Base-by-base conservation (phyloP, 2,888 invertebrate species). In the Amitus sp. region DNA sequence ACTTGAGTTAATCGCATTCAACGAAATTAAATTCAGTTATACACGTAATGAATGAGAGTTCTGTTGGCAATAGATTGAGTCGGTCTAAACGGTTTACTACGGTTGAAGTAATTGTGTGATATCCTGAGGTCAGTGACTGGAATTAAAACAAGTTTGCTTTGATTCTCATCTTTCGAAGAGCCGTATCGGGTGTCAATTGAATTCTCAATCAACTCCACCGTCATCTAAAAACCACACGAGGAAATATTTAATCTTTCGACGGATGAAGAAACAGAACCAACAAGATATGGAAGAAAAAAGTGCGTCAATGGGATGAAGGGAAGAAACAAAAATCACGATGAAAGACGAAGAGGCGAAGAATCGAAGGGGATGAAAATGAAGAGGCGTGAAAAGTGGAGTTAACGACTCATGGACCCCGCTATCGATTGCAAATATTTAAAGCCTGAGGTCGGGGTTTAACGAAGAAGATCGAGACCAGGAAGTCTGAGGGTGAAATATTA, bases 351-450 rank as follows among this genome's bases (percentile, higher is more conserved):
- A 45, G 46, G 23, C 20, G 33, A 47, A 20, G 45, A 52, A 34
- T 45, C 42, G 30, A 42, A 56, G 49, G 45, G 42, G 55, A 47
- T 43, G 50, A 37, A 58, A 33, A 47, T 43, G 53, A 58, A 50
- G 50, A 47, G 54, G 56, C 33, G 19, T 56, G 57, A 65, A 55
- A 50, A 60, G 58, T 60, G 64, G 62, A 76, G 77, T 77, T 77
- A 77, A 76, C 67, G 78, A 78, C 78, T 77, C 65, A 63, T 67
- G 68, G 69, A 70, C 73, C 69, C 46, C 61, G 53, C 60, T 69
- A 78, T 78, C 78, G 78, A 77, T 77, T 76, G 77, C 72, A 73
- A 75, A 78, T 78, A 76, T 78, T 78, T 77, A 73, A 75, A 77
- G 74, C 71, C 69, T 68, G 72, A 70, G 73, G 75, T 76, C 76